Evolutionary conservation across 2,797 vertebrate species (phyloP), one percentile per base, ranked within the genome.

Genomic region (Hyperoplus immaculatus): DNA sequence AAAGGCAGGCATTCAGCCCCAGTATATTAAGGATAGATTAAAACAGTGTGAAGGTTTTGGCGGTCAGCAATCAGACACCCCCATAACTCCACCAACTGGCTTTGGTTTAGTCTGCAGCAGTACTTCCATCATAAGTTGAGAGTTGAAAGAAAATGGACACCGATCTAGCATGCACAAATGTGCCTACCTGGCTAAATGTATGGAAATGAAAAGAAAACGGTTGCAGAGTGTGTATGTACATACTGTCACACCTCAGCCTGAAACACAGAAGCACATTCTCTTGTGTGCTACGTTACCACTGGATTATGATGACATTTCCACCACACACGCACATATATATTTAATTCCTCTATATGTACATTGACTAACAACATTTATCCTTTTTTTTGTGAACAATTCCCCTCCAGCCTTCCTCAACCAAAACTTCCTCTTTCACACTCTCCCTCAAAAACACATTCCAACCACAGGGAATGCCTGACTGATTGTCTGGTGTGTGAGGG

Each of bases 371-470:
- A 53, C 49, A 39, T 69, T 69, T 78, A 18, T 18, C 60, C 60
- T 66, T 57, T 56, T 78, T 39, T 56, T 41, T 60, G 62, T 69
- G 6, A 53, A 45, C 18, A 46, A 51, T 67, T 76, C 57, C 36
- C 67, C 75, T 56, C 43, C 14, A 62, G 18, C 57, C 58, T 72
- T 71, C 11, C 64, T 64, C 56, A 29, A 41, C 78, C 65, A 65
- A 79, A 82, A 88, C 78, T 77, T 86, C 62, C 77, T 84, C 79
- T 85, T 82, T 90, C 88, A 87, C 85, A 81, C 76, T 74, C 72
- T 69, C 68, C 56, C 56, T 78, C 76, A 81, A 86, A 85, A 87
- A 88, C 86, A 89, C 91, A 93, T 91, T 92, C 87, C 88, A 82
- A 56, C 83, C 86, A 61, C 80, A 75, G 75, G 87, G 82, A 88